Percentiles rank a stretch among this genome's conserved stretches.
These are phyloP conservation scores for Jordanella pulchra DNA, from an alignment of 2,797 vertebrate species.

Conservation along the genomic window DNA sequence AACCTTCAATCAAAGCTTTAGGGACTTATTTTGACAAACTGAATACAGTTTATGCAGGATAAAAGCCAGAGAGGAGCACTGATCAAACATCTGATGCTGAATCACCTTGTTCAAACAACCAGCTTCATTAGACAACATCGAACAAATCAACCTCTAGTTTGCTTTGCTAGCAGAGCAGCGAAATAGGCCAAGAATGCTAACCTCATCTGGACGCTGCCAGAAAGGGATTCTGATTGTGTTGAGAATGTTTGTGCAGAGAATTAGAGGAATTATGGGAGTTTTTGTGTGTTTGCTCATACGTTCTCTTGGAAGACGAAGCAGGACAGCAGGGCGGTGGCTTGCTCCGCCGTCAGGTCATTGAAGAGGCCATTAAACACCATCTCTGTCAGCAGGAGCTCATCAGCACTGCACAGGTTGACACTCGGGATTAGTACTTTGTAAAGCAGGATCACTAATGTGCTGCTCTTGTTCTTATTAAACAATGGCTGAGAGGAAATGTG, in stretches of 20 bases:
- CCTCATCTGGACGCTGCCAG: conserved; percentile 14
- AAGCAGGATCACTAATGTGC: not conserved
- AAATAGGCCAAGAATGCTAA: conserved; percentile 23
- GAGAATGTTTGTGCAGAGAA: conserved; percentile 20
- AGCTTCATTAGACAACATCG: conserved; percentile 41
- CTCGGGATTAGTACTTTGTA: conserved; percentile 3
- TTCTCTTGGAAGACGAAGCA: conserved; percentile 99
- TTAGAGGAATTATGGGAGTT: conserved; percentile 7
- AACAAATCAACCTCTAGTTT: conserved; percentile 42
- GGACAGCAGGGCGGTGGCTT: conserved; percentile 92
- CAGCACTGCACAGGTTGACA: conserved; percentile 81
- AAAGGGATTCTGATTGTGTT: conserved; percentile 13
- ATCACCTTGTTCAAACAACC: conserved; percentile 21
- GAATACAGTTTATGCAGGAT: not conserved
- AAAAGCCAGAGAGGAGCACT: conserved; percentile 48
- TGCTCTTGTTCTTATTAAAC: not conserved
- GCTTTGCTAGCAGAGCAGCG: conserved; percentile 31
- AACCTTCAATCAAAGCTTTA: too few species aligned
- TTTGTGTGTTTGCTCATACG: conserved; percentile 75
- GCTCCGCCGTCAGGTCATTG: conserved; percentile 93
- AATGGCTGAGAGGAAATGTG: not conserved
- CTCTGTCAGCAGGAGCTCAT: conserved; percentile 95
- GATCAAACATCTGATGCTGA: conserved; percentile 20
- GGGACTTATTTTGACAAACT: conserved; percentile 3
- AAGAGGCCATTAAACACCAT: conserved; percentile 99